A percentile compares a stretch with the other conserved stretches of the same genome.
phyloP scores from a whole-genome alignment of 2,113 vertebrate genomes.

The Petrocephalus microphthalmus region DNA sequence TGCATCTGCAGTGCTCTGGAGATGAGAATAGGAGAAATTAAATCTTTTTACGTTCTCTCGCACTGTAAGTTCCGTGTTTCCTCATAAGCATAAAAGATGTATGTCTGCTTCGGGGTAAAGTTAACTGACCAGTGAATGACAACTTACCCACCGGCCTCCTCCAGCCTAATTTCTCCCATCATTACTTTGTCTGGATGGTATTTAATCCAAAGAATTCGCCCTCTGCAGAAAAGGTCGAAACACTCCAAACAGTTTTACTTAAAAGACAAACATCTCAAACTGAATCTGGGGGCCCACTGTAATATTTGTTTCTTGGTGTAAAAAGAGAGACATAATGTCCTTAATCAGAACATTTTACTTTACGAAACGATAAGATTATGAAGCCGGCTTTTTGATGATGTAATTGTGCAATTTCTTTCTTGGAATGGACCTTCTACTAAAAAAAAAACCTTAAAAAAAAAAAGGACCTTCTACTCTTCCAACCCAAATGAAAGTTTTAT shows the following conservation, averaged over 20 bases:
- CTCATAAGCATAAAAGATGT: neutral
- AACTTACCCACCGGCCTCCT: neutral
- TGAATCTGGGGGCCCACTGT: neutral
- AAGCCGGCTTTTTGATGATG: neutral
- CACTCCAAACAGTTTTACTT: neutral
- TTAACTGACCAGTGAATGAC: neutral
- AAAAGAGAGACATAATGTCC: neutral
- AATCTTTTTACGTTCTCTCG: neutral
- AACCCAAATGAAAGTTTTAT: neutral
- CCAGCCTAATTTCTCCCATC: neutral
- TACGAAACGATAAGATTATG: neutral
- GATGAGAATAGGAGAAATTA: neutral
- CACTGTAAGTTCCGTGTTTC: neutral
- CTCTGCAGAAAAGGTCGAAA: neutral
- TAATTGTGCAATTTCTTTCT: neutral
- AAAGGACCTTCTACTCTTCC: neutral
- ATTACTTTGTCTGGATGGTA: neutral
- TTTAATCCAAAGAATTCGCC: conserved; percentile 2
- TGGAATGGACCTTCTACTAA: neutral
- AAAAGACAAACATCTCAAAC: conserved; percentile 8
- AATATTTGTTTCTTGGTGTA: neutral
- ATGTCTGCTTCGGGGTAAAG: neutral
- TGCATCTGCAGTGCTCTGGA: neutral
- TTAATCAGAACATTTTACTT: neutral
- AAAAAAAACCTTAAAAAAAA: no score